Evolutionary conservation across 2,113 vertebrate species (phyloP).

Genomic region (Tachysurus fulvidraco): DNA sequence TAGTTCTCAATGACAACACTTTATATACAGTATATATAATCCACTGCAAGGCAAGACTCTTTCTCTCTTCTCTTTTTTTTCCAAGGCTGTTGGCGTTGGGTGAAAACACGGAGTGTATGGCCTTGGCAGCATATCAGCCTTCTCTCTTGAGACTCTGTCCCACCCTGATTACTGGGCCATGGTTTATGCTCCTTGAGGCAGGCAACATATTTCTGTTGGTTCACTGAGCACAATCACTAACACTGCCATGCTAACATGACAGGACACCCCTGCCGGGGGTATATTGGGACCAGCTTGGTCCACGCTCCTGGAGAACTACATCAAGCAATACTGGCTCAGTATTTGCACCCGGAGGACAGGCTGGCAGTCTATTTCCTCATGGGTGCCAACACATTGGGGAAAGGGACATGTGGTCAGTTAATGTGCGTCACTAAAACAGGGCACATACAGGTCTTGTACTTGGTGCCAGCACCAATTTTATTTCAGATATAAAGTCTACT

Average conservation of each 20-base stretch:
- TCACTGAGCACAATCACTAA: constrained; percentile 28
- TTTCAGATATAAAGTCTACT: constrained; percentile 15
- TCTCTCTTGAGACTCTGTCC: constrained; percentile 15
- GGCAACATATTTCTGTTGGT: constrained; percentile 48
- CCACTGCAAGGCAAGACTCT: neutral
- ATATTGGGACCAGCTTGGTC: constrained; percentile 45
- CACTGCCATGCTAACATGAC: constrained; percentile 42
- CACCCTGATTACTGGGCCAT: constrained; percentile 40
- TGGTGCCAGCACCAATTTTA: constrained; percentile 57
- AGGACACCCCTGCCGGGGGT: constrained; percentile 42
- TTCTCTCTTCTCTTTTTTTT: constrained; percentile 11
- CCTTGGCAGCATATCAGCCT: constrained; percentile 54
- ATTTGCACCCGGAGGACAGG: constrained; percentile 47
- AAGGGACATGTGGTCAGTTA: constrained; percentile 65
- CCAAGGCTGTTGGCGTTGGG: constrained; percentile 48
- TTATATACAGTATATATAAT: constrained; percentile 42
- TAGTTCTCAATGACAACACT: constrained; percentile 34
- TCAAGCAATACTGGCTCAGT: constrained; percentile 46
- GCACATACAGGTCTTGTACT: constrained; percentile 63
- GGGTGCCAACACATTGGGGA: constrained; percentile 53
- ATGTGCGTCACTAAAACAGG: constrained; percentile 72
- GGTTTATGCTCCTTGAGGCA: constrained; percentile 47
- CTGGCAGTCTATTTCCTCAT: constrained; percentile 47
- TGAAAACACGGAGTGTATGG: constrained; percentile 52
- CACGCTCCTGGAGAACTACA: constrained; percentile 39